Evolutionary conservation across 2,797 vertebrate genomes (phyloP).

Genomic region (Periophthalmus magnuspinnatus): DNA sequence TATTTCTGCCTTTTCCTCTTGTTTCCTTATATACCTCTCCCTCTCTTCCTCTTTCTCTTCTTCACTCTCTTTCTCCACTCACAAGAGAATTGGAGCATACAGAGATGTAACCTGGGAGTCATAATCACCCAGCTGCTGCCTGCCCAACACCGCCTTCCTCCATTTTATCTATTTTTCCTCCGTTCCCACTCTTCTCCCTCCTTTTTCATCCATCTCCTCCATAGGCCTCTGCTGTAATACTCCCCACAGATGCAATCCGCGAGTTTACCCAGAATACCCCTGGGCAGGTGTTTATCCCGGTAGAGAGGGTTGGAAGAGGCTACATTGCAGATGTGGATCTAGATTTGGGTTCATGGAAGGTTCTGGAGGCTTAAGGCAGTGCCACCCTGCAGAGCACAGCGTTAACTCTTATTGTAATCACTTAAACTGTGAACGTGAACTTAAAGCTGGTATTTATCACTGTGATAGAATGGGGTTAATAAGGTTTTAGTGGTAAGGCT

Average conservation of each 20-base stretch:
- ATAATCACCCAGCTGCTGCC: constrained; percentile 48
- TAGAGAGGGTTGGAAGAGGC: constrained; percentile 11
- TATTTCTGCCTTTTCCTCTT: background rate
- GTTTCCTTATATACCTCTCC: background rate
- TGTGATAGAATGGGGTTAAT: background rate
- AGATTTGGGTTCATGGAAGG: constrained; percentile 42
- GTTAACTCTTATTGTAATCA: constrained; percentile 11
- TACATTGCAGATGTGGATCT: constrained; percentile 14
- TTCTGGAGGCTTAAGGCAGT: constrained; percentile 42
- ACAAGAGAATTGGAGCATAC: constrained; percentile 44
- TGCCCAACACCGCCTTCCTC: constrained; percentile 23
- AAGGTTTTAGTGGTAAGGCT: background rate
- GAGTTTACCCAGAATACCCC: constrained; percentile 39
- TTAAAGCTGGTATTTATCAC: background rate
- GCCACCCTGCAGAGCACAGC: constrained; percentile 44
- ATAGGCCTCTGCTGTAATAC: constrained; percentile 31
- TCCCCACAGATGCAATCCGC: constrained; percentile 34
- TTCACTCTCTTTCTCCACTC: background rate
- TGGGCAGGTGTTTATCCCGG: constrained; percentile 43
- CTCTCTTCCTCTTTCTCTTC: background rate
- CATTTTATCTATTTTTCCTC: constrained; percentile 5
- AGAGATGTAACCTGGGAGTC: constrained; percentile 42
- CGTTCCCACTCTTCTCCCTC: constrained; percentile 13
- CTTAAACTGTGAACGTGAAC: constrained; percentile 7
- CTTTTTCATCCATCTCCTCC: background rate